Percentiles rank a stretch among this genome's conserved stretches.
These are phyloP conservation scores for Nephrocerus scutellatus DNA, from an alignment of 2,888 invertebrate species.

Conservation along the genomic window DNA sequence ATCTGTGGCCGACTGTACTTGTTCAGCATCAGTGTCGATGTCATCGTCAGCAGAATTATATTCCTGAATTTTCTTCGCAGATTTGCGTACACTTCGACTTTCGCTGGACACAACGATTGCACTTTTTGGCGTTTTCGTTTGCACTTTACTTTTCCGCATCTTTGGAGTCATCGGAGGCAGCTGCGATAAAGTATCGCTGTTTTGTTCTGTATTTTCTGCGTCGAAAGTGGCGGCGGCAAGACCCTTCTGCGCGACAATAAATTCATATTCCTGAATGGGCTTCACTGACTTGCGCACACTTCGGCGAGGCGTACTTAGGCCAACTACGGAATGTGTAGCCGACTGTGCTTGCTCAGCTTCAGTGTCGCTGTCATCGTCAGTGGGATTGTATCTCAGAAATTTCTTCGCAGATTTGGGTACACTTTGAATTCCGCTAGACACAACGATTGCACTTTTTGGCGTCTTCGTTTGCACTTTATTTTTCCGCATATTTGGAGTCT, in stretches of 20 bases:
- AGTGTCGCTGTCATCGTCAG: conserved; percentile 9
- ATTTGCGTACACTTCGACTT: too few relatives aligned
- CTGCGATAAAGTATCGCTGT: too few relatives aligned
- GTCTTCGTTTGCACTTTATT: neutral
- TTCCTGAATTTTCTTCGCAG: too few relatives aligned
- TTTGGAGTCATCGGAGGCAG: too few relatives aligned
- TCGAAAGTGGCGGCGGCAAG: neutral
- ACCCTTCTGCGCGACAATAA: conserved; percentile 29
- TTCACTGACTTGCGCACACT: conserved; percentile 38
- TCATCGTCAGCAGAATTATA: conserved; percentile 4
- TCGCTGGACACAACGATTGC: neutral
- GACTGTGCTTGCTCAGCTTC: conserved; percentile 3
- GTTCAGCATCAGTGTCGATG: conserved; percentile 7
- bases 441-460: neutral
- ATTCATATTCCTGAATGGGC: conserved; percentile 36
- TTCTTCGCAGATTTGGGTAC: too few relatives aligned
- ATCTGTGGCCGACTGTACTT: neutral
- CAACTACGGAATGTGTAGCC: neutral
- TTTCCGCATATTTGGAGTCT: too few relatives aligned
- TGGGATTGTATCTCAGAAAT: too few relatives aligned
- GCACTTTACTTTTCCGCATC: neutral
- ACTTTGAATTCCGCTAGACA: too few relatives aligned
- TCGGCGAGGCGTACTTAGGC: conserved; percentile 38
- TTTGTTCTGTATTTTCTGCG: neutral
- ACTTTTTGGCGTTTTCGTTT: neutral